These are phyloP conservation scores for Lycophotia porphyrea DNA, from an alignment of 2,888 invertebrate genomes.

Conservation along the genomic window DNA sequence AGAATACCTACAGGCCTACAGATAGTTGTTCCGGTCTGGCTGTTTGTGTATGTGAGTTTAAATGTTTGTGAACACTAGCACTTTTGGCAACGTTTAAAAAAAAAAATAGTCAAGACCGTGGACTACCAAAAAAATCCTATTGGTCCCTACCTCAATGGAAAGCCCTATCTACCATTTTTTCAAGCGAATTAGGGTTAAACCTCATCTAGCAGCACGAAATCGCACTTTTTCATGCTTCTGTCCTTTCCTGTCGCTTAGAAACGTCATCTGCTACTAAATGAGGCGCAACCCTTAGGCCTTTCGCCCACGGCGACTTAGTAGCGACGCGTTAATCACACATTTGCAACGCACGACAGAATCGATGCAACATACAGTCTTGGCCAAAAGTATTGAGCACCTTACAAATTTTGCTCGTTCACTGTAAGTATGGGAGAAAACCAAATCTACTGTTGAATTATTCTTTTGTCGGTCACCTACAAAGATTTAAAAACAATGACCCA, in stretches of 20 bases:
- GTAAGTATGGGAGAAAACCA: too few relatives aligned
- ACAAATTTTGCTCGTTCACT: too few relatives aligned
- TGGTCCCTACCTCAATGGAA: not conserved
- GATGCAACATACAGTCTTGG: not conserved
- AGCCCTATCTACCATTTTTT: not conserved
- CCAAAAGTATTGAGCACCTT: too few relatives aligned
- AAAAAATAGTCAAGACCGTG: constrained; percentile 1
- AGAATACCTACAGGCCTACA: too few relatives aligned
- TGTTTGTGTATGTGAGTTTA: too few relatives aligned
- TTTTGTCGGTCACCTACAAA: too few relatives aligned
- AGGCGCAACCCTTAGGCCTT: not conserved
- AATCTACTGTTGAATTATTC: too few relatives aligned
- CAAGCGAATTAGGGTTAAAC: not conserved
- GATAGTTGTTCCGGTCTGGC: too few relatives aligned
- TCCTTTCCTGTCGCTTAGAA: not conserved
- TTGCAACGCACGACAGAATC: not conserved
- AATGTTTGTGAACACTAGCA: too few relatives aligned
- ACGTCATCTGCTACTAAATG: not conserved
- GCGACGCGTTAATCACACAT: not conserved
- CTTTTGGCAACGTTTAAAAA: too few relatives aligned
- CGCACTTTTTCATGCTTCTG: not conserved
- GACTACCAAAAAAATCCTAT: not conserved
- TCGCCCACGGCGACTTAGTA: not conserved
- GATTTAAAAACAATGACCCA: too few relatives aligned
- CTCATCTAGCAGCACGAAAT: not conserved